Conservation (phyloP, 2,797 vertebrate species). For the Enteromius afrohamiltoni region DNA sequence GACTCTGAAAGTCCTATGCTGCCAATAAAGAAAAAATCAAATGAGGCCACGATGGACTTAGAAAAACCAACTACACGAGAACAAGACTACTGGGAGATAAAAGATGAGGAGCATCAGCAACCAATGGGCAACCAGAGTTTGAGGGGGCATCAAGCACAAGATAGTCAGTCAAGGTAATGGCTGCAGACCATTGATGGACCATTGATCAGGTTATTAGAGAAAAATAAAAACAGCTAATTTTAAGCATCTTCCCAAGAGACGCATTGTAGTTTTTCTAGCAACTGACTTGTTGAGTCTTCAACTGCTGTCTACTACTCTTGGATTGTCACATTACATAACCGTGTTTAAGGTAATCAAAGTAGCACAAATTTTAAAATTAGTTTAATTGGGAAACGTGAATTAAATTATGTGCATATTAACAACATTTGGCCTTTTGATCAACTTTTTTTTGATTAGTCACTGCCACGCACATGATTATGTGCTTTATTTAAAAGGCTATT, state of each 20-base stretch:
- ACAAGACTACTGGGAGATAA: slow-evolving; percentile 73
- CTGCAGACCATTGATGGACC: slow-evolving; percentile 20
- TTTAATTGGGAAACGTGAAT: slow-evolving; percentile 23
- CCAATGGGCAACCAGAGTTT: slow-evolving; percentile 70
- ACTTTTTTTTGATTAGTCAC: slow-evolving; percentile 18
- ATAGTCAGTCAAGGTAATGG: slow-evolving; percentile 74
- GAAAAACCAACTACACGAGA: slow-evolving; percentile 62
- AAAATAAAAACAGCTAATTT: slow-evolving; percentile 20
- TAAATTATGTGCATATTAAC: slow-evolving; percentile 33
- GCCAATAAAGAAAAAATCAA: slow-evolving; percentile 70
- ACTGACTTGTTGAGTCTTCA: slow-evolving; percentile 31
- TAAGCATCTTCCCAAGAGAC: slow-evolving; percentile 10
- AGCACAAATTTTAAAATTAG: slow-evolving; percentile 7
- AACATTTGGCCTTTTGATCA: slow-evolving; percentile 26
- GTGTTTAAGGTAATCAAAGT: slow-evolving; percentile 24
- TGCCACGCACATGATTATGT: slow-evolving; percentile 72
- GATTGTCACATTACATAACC: slow-evolving; percentile 21
- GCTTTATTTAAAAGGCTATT: slow-evolving; percentile 76
- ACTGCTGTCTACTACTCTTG: slow-evolving; percentile 26
- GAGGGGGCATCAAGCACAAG: slow-evolving; percentile 74
- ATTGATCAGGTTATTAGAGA: slow-evolving; percentile 6
- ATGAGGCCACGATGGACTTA: slow-evolving; percentile 61
- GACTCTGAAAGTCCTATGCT: slow-evolving; percentile 56
- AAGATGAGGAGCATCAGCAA: slow-evolving; percentile 72
- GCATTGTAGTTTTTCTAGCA: slow-evolving; percentile 28